These are phyloP conservation scores for Etheostoma nigrum DNA, from an alignment of 2,797 vertebrate species.

Conservation along the genomic window DNA sequence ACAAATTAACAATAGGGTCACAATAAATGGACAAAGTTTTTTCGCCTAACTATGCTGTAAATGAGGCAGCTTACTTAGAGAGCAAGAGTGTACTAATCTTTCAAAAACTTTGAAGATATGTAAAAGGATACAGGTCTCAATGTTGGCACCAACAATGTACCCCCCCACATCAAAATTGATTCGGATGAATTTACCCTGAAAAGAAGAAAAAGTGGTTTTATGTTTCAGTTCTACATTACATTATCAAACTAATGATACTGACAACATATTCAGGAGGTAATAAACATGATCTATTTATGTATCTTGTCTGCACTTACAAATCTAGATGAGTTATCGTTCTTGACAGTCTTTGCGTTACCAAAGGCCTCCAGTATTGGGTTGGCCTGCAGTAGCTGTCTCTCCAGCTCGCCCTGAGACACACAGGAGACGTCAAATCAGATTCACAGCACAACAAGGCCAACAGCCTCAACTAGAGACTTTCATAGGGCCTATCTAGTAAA, in stretches of 20 bases:
- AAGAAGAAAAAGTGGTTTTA: conserved; percentile 25
- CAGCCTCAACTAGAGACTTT: conserved; percentile 16
- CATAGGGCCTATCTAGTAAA: conserved; percentile 33
- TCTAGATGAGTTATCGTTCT: conserved; percentile 94
- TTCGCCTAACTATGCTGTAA: not conserved
- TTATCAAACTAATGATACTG: not conserved
- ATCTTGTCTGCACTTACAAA: conserved; percentile 84
- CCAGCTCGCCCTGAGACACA: conserved; percentile 89
- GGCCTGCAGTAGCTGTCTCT: conserved; percentile 92
- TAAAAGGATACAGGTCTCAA: conserved; percentile 94
- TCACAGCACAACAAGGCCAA: conserved; percentile 8
- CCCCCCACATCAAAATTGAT: conserved; percentile 94
- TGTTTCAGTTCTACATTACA: conserved; percentile 12
- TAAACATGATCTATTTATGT: not conserved
- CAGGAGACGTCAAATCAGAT: conserved; percentile 50
- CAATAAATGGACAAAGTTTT: not conserved
- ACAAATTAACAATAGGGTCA: not conserved
- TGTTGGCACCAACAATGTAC: conserved; percentile 96
- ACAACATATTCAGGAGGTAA: not conserved
- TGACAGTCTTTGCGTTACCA: conserved; percentile 92
- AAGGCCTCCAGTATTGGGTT: conserved; percentile 93
- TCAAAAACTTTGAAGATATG: not conserved
- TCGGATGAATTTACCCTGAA: conserved; percentile 94
- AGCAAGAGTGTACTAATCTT: not conserved
- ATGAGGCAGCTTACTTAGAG: not conserved